These are phyloP conservation scores for Metopolophium dirhodum DNA, from an alignment of 1,140 invertebrate species.

Conservation along the genomic window DNA sequence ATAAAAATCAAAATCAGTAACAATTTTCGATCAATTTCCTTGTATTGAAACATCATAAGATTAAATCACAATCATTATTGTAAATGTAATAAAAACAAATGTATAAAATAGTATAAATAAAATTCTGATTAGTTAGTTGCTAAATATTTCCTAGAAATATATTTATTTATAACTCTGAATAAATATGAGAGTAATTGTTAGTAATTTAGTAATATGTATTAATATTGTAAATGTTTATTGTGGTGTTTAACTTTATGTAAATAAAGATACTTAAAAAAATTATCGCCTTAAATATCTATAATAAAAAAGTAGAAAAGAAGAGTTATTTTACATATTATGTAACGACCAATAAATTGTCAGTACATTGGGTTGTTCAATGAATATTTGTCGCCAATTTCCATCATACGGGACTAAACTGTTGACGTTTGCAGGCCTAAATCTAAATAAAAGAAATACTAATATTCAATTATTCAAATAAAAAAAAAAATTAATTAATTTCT, in stretches of 20 bases:
- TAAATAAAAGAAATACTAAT: constrained; percentile 5
- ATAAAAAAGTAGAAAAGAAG: constrained; percentile 91
- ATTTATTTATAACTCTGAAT: too few species aligned
- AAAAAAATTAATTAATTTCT: not conserved
- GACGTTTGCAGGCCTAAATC: constrained; percentile 50
- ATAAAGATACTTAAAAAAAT: not conserved
- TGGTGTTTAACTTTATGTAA: not conserved
- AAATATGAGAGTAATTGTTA: too few species aligned
- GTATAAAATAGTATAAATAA: too few species aligned
- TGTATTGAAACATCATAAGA: too few species aligned
- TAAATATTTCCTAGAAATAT: too few species aligned
- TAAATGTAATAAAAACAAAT: too few species aligned
- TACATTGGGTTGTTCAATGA: constrained; percentile 78
- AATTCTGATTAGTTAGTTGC: too few species aligned
- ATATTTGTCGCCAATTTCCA: constrained; percentile 84
- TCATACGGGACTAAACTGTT: not conserved
- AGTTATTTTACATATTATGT: constrained; percentile 92
- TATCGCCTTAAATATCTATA: constrained; percentile 83
- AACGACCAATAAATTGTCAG: constrained; percentile 81
- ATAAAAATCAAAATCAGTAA: too few species aligned
- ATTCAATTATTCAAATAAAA: not conserved
- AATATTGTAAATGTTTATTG: not conserved
- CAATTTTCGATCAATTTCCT: too few species aligned
- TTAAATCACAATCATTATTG: too few species aligned
- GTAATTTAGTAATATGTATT: not conserved